Conservation (phyloP, 2,888 invertebrate species). For the Melinaea menophilus region DNA sequence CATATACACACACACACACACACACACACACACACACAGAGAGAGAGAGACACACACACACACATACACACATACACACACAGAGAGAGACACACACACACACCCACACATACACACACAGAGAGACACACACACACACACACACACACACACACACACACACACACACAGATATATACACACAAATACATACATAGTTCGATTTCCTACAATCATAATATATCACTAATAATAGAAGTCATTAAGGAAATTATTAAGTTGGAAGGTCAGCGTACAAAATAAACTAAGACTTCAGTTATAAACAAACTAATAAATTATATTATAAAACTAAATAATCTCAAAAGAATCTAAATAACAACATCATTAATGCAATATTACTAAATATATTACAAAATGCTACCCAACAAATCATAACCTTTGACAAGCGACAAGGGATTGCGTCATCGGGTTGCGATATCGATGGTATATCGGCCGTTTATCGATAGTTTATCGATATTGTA, state of each 20-base stretch:
- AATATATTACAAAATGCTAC: no score
- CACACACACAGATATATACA: neutral
- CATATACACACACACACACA: neutral
- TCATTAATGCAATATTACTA: no score
- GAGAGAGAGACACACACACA: neutral
- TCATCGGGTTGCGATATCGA: no score
- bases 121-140: neutral
- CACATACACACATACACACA: neutral
- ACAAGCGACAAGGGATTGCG: no score
- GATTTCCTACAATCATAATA: neutral
- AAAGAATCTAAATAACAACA: no score
- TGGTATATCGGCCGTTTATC: no score
- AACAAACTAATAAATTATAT: no score
- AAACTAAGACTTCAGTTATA: no score
- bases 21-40: neutral
- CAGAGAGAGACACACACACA: neutral
- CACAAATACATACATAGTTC: neutral
- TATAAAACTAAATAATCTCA: no score
- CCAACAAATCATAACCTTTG: no score
- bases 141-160: neutral
- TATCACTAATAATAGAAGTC: neutral
- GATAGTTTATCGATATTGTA: constrained; percentile 16
- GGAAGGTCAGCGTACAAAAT: neutral
- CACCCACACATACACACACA: neutral
- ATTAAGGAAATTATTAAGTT: neutral